phyloP scores from a whole-genome alignment of 2,797 vertebrate species.

The Geotrypetes seraphini region DNA sequence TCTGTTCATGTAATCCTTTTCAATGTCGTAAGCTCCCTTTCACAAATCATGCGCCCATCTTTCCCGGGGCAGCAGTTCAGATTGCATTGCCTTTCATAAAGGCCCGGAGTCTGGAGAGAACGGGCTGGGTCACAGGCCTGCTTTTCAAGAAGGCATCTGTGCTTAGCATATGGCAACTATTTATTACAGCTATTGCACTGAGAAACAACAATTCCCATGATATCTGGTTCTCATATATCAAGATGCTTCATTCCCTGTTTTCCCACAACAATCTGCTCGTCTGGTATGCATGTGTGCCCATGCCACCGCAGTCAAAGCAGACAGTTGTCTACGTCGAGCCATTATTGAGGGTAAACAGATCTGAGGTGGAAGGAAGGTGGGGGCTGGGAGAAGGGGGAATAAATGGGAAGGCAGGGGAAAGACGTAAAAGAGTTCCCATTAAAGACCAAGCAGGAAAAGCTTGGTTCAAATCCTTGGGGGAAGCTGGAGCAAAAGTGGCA shows the following conservation, averaged over 20 bases:
- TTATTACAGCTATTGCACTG: conserved; percentile 57
- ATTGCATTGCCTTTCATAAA: conserved; percentile 28
- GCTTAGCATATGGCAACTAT: conserved; percentile 63
- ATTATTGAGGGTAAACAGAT: conserved; percentile 55
- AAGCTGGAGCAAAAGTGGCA: too few relatives aligned
- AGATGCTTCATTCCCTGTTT: conserved; percentile 48
- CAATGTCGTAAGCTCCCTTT: conserved; percentile 1
- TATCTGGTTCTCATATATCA: conserved; percentile 56
- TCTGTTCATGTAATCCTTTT: background rate
- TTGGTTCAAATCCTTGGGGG: too few relatives aligned
- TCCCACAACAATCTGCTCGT: conserved; percentile 54
- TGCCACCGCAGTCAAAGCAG: conserved; percentile 39
- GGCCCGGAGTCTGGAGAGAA: conserved; percentile 34
- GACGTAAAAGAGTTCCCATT: too few relatives aligned
- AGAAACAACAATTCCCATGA: conserved; percentile 58
- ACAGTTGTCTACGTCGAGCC: conserved; percentile 51
- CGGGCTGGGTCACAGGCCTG: conserved; percentile 33
- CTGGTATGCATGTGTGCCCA: conserved; percentile 45
- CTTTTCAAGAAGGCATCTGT: conserved; percentile 56
- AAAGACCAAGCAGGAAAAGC: too few relatives aligned
- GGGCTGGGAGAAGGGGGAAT: conserved; percentile 23
- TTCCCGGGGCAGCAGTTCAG: conserved; percentile 25
- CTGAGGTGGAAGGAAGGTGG: conserved; percentile 45
- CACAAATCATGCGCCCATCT: conserved; percentile 13
- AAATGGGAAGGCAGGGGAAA: too few relatives aligned